Base-by-base conservation (phyloP, 2,888 invertebrate genomes). In the Drosophila borealis region DNA sequence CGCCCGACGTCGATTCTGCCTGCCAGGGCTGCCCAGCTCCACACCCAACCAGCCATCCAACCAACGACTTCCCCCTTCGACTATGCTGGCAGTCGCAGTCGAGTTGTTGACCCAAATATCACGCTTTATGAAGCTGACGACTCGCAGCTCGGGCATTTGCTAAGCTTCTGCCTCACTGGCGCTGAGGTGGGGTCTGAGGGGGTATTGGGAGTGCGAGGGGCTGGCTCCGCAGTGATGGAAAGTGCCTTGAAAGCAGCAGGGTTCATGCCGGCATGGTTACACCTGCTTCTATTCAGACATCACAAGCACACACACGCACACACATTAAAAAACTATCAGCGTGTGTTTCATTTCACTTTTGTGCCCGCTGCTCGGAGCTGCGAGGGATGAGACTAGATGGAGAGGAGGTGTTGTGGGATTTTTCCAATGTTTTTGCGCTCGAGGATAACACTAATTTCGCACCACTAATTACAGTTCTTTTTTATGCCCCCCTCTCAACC, bases 381-480 rank as follows among this genome's bases (percentile, higher is more conserved):
- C 44, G 25, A 14, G 39, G 14, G n/a, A 39, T 6, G 25, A 14
- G 51, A 14, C 14, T 39, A 25, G 39, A 53, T 41, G 29, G 60
- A 33, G 61, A 17, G 11, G n/a, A 21, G 34, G 14, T 33, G 34
- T 2, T 14, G 34, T 10, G 50, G 70, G 37, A 61, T 65, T 69
- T 71, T 77, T 65, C 62, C 80, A 75, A 75, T 75, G 80, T 74
- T 75, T 73, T 75, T 79, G 66, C 66, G 56, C 81, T 71, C 61
- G 55, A 62, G 81, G 70, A 84, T 74, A 83, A 87, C 88, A 89
- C 81, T 78, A 89, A 84, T 89, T 89, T 87, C 70, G 78, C 88
- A 81, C 88, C 88, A 84, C 88, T 84, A 84, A 84, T 89, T 89
- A 87, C 85, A 84, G 73, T 84, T 78, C 51, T 71, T 73, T 70